A percentile compares a stretch with the other conserved stretches of the same genome.
phyloP scores from a whole-genome alignment of 2,797 vertebrate species.

The Sparidentex hasta region DNA sequence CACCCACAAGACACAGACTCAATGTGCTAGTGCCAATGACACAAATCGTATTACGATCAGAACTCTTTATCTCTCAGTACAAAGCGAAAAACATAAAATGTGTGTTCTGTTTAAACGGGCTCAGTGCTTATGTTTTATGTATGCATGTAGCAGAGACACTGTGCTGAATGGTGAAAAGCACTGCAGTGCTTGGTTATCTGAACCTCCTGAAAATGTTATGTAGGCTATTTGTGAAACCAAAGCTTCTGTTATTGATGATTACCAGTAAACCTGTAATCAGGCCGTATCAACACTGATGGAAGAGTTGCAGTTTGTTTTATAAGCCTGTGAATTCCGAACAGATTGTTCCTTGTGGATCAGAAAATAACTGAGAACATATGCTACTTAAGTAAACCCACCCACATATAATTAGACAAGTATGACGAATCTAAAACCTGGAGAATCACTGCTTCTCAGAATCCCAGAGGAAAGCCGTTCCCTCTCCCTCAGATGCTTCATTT shows the following conservation, averaged over 20 bases:
- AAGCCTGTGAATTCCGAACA: constrained; percentile 21
- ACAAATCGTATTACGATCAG: constrained; percentile 49
- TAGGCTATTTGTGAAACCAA: constrained; percentile 4
- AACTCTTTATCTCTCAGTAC: constrained; percentile 48
- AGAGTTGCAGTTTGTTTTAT: constrained; percentile 18
- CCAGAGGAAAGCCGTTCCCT: constrained; percentile 17
- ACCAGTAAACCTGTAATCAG: not conserved
- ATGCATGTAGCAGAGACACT: constrained; percentile 24
- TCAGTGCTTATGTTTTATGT: constrained; percentile 42
- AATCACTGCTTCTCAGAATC: constrained; percentile 45
- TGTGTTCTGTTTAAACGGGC: constrained; percentile 27
- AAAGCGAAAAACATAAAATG: constrained; percentile 35
- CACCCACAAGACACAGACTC: constrained; percentile 41
- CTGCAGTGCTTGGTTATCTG: constrained; percentile 2
- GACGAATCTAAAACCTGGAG: constrained; percentile 46
- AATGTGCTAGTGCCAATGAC: constrained; percentile 43
- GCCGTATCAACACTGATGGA: constrained; percentile 12
- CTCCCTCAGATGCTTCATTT: constrained; percentile 49
- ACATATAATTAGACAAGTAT: constrained; percentile 35
- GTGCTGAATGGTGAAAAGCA: constrained; percentile 34
- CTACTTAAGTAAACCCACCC: constrained; percentile 33
- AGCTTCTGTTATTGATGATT: constrained; percentile 5
- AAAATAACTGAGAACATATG: constrained; percentile 36
- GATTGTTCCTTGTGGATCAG: constrained; percentile 21
- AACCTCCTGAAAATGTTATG: constrained; percentile 13